phyloP scores from a whole-genome alignment of 2,888 invertebrate genomes.

The Ctena decussata region DNA sequence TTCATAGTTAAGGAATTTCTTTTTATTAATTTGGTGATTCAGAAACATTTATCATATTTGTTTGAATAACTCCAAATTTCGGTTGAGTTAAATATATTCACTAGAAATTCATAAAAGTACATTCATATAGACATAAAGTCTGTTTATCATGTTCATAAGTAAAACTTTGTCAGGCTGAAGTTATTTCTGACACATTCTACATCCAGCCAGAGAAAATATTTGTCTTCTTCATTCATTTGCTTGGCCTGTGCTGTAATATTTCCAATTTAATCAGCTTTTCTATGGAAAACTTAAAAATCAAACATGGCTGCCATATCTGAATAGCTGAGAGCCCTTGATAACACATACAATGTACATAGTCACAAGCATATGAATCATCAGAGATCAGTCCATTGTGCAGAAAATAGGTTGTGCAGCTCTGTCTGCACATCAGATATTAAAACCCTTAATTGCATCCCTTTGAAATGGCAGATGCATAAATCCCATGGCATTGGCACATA shows the following conservation, averaged over 20 bases:
- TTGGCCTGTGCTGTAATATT: neutral
- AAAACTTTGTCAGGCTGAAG: too few species aligned
- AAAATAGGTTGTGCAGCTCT: neutral
- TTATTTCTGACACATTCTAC: neutral
- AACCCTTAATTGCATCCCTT: neutral
- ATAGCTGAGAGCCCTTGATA: conserved; percentile 17
- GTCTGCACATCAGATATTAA: neutral
- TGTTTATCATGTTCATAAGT: too few species aligned
- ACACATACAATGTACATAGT: conserved; percentile 19
- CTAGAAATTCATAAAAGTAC: too few species aligned
- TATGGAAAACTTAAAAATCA: conserved; percentile 3
- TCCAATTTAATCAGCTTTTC: conserved; percentile 11
- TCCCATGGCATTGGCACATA: neutral
- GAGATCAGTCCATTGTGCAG: conserved; percentile 35
- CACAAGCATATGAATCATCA: conserved; percentile 60
- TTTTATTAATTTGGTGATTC: too few species aligned
- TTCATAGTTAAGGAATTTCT: too few species aligned
- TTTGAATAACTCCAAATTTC: too few species aligned
- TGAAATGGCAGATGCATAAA: neutral
- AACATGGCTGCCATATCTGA: conserved; percentile 29
- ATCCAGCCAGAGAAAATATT: neutral
- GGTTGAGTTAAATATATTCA: too few species aligned
- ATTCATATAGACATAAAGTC: too few species aligned
- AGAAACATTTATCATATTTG: too few species aligned
- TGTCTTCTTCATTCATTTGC: neutral